Evolutionary conservation across 2,888 invertebrate genomes (phyloP).

Genomic region (Opisthograptis luteolata): DNA sequence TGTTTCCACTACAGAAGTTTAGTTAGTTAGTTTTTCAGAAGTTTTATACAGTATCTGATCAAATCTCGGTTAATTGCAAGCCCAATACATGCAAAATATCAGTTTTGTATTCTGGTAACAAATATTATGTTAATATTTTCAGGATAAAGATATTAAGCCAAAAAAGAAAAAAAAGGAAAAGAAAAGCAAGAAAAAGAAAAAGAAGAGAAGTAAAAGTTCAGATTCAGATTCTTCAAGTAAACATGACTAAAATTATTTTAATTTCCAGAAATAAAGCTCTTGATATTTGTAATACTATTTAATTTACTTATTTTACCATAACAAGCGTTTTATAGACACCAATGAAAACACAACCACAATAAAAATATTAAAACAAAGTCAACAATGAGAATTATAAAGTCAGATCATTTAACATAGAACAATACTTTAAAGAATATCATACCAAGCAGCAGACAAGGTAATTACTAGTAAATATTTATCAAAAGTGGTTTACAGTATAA

Average conservation of each 20-base stretch:
- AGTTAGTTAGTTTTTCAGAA: too few relatives aligned
- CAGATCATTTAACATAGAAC: background rate
- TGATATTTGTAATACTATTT: background rate
- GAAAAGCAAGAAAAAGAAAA: slow-evolving; percentile 74
- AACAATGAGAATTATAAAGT: background rate
- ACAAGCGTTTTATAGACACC: background rate
- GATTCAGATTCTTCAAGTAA: slow-evolving; percentile 56
- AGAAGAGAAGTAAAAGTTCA: slow-evolving; percentile 57
- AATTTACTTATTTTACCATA: background rate
- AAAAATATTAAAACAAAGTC: slow-evolving; percentile 13
- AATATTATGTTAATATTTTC: slow-evolving; percentile 35
- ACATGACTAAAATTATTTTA: slow-evolving; percentile 17
- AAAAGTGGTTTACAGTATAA: background rate
- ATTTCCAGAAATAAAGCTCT: background rate
- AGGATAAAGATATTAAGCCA: slow-evolving; percentile 59
- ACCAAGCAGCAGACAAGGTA: too few relatives aligned
- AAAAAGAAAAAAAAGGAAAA: slow-evolving; percentile 70
- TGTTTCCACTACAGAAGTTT: too few relatives aligned
- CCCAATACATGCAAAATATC: too few relatives aligned
- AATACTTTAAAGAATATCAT: too few relatives aligned
- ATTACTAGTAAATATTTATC: background rate
- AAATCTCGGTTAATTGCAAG: too few relatives aligned
- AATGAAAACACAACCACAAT: slow-evolving; percentile 1
- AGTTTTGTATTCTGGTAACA: too few relatives aligned
- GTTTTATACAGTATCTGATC: too few relatives aligned